Evolutionary conservation across 2,888 invertebrate genomes (phyloP).

Genomic region (Sphecodes monilicornis): DNA sequence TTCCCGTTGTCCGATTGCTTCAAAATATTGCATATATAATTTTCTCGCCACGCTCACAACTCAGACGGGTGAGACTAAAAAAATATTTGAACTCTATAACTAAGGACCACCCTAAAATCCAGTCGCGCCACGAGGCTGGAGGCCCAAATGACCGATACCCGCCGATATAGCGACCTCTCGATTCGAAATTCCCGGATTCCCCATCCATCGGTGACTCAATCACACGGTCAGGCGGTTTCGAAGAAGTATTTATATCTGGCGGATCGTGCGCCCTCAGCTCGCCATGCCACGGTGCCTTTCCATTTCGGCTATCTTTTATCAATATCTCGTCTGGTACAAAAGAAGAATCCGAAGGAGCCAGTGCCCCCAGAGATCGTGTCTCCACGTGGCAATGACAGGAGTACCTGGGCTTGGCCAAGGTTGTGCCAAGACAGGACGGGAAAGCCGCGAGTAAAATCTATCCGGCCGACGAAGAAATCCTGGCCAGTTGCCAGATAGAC

Average conservation of each 20-base stretch:
- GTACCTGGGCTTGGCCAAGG: constrained; percentile 72
- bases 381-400: constrained; percentile 73
- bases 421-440: constrained; percentile 63
- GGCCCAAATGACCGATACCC: not conserved
- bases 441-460: constrained; percentile 64
- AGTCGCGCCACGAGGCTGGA: not conserved
- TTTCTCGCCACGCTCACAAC: too few relatives aligned
- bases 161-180: not conserved
- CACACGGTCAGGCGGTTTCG: not conserved
- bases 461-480: constrained; percentile 49
- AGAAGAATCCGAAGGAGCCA: constrained; percentile 34
- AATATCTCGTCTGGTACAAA: constrained; percentile 7
- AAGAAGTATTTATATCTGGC: constrained; percentile 11
- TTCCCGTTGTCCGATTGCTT: too few relatives aligned
- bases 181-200: constrained; percentile 2
- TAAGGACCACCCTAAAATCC: too few relatives aligned
- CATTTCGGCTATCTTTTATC: constrained; percentile 35
- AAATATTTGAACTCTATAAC: too few relatives aligned
- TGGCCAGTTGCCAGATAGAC: constrained; percentile 63
- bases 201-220: constrained; percentile 4
- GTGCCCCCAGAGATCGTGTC: constrained; percentile 45
- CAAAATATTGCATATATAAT: too few relatives aligned
- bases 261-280: not conserved
- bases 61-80: too few relatives aligned
- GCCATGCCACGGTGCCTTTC: not conserved